phyloP scores from a whole-genome alignment of 1,140 invertebrate genomes.

The Anastrepha obliqua region DNA sequence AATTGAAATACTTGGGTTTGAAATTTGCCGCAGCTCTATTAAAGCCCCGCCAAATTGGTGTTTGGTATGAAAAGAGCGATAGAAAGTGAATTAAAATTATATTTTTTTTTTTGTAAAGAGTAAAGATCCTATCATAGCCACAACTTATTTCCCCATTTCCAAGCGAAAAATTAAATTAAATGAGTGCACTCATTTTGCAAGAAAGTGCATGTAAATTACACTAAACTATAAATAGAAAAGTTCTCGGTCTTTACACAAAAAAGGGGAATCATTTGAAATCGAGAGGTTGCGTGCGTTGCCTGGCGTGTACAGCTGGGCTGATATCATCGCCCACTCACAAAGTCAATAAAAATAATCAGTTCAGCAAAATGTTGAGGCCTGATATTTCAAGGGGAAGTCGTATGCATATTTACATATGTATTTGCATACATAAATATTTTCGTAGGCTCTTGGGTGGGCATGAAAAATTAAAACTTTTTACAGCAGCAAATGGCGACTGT shows the following conservation, averaged over 20 bases:
- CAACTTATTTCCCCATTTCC: neutral
- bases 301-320: neutral
- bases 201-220: neutral
- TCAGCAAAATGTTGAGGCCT: neutral
- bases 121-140: no score
- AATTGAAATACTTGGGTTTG: no score
- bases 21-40: no score
- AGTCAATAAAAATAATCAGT: conserved; percentile 32
- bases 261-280: neutral
- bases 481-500: neutral
- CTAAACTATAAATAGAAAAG: neutral
- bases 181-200: neutral
- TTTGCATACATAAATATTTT: neutral
- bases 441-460: neutral
- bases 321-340: conserved; percentile 50
- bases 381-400: neutral
- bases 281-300: neutral
- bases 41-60: no score
- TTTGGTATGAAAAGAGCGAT: no score
- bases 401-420: no score
- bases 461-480: neutral
- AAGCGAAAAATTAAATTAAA: neutral
- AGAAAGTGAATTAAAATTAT: no score
- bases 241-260: neutral
- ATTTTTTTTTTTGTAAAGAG: no score